Conservation (phyloP, 1,140 invertebrate genomes). For the Eriocheir sinensis region DNA sequence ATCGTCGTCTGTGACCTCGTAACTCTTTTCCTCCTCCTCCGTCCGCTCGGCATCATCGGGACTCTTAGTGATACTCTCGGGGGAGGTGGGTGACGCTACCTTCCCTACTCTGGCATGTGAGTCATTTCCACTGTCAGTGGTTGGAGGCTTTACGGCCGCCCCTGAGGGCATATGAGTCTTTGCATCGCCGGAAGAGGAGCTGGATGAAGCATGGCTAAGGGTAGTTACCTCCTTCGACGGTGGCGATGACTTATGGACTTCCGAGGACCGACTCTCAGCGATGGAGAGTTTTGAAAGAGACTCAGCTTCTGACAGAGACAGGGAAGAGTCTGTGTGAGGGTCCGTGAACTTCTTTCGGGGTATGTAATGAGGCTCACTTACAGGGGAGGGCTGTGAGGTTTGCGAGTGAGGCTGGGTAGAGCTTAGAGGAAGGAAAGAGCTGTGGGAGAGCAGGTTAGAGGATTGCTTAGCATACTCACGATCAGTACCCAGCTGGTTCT, state of each 20-base stretch:
- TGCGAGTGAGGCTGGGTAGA: constrained; percentile 67
- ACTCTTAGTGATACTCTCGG: constrained; percentile 47
- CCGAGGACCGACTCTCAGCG: constrained; percentile 55
- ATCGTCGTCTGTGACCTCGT: constrained; percentile 72
- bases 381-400: constrained; percentile 58
- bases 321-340: constrained; percentile 64
- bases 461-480: constrained; percentile 75
- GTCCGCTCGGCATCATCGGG: background rate
- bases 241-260: constrained; percentile 39
- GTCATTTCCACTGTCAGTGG: constrained; percentile 46
- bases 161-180: constrained; percentile 9
- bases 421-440: constrained; percentile 73
- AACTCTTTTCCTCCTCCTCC: constrained; percentile 47
- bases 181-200: constrained; percentile 32
- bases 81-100: constrained; percentile 28
- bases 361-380: constrained; percentile 63
- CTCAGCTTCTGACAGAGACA: constrained; percentile 63
- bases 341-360: constrained; percentile 60
- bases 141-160: background rate
- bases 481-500: constrained; percentile 66
- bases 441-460: constrained; percentile 66
- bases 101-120: constrained; percentile 38
- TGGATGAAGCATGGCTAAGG: constrained; percentile 48
- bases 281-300: constrained; percentile 63
- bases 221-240: constrained; percentile 68